Percentiles rank a stretch among this genome's conserved stretches.
These are phyloP conservation scores for Lepidiolamprologus cunningtoni DNA, from an alignment of 2,113 vertebrate species.

Conservation along the genomic window DNA sequence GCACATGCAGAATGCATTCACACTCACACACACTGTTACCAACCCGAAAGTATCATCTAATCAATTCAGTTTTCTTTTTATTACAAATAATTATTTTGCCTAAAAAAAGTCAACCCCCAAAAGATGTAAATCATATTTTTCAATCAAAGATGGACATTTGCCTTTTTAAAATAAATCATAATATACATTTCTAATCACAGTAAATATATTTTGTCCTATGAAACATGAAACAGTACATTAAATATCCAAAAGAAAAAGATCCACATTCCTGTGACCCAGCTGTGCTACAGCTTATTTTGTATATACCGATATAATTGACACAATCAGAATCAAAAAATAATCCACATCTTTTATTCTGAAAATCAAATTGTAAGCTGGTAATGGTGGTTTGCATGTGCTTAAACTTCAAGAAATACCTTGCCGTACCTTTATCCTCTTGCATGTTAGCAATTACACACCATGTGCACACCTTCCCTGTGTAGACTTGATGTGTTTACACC, in stretches of 20 bases:
- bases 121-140: background rate
- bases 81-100: background rate
- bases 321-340: background rate
- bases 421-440: background rate
- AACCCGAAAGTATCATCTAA: background rate
- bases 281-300: background rate
- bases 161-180: background rate
- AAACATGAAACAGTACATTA: background rate
- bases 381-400: background rate
- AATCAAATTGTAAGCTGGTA: background rate
- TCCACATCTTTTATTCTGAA: background rate
- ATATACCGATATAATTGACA: background rate
- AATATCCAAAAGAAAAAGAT: background rate
- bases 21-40: background rate
- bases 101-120: background rate
- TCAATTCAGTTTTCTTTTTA: background rate
- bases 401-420: background rate
- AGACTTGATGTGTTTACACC: background rate
- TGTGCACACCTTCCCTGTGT: background rate
- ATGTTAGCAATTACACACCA: background rate
- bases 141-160: background rate
- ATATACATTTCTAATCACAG: background rate
- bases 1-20: background rate
- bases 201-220: background rate
- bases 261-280: background rate